Conservation (phyloP, 2,888 invertebrate genomes). For the Pterostichus niger region DNA sequence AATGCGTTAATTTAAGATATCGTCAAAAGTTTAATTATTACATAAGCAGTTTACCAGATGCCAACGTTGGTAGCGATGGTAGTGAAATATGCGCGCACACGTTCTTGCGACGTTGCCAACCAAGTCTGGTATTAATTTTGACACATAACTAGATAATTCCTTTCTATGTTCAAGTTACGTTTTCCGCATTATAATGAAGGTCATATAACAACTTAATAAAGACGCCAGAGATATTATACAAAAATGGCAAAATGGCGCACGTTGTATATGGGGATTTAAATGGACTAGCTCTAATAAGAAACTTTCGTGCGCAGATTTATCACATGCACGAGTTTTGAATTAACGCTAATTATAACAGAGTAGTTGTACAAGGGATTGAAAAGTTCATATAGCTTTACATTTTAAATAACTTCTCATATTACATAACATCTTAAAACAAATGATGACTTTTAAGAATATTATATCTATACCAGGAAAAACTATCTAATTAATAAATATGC, state of each 20-base stretch:
- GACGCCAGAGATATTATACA: constrained; percentile 44
- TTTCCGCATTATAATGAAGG: constrained; percentile 64
- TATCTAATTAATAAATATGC: no score
- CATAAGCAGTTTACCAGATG: constrained; percentile 48
- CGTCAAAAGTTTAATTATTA: constrained; percentile 54
- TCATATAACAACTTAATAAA: constrained; percentile 61
- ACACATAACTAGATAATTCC: constrained; percentile 66
- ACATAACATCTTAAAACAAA: no score
- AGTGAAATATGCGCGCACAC: constrained; percentile 63
- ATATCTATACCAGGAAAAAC: no score
- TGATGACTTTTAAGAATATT: no score
- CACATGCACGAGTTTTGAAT: constrained; percentile 46
- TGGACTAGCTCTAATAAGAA: constrained; percentile 15
- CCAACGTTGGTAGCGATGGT: constrained; percentile 11
- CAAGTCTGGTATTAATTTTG: constrained; percentile 65
- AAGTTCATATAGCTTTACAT: no score
- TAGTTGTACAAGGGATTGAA: not conserved
- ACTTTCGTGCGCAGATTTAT: constrained; percentile 40
- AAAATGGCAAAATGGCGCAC: constrained; percentile 2
- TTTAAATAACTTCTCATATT: no score
- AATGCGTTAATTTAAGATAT: constrained; percentile 35
- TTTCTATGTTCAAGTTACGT: constrained; percentile 57
- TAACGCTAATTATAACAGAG: constrained; percentile 16
- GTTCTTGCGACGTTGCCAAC: constrained; percentile 61
- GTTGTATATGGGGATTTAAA: constrained; percentile 37